Conservation (phyloP, 1,140 invertebrate species). For the Caenorhabditis brenneri region DNA sequence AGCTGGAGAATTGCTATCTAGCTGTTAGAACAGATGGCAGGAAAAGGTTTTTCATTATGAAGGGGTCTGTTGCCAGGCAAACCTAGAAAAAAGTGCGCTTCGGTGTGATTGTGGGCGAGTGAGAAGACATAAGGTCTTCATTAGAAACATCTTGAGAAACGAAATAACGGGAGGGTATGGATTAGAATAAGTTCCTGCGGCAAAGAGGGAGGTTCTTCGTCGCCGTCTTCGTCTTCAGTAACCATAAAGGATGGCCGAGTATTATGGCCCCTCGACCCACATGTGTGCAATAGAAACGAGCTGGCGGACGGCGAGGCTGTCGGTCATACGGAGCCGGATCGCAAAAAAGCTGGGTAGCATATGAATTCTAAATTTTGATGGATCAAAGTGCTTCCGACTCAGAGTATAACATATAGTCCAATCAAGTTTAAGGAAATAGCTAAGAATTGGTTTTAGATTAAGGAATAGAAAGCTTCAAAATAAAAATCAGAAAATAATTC, state of each 20-base stretch:
- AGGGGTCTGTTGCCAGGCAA: neutral
- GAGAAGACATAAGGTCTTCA: slow-evolving; percentile 31
- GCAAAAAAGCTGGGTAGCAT: neutral
- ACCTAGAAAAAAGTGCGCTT: neutral
- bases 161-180: neutral
- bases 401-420: no score
- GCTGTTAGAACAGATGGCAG: neutral
- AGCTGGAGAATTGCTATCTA: neutral
- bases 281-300: slow-evolving; percentile 35
- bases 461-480: no score
- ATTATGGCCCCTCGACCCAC: slow-evolving; percentile 30
- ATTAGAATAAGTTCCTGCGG: slow-evolving; percentile 27
- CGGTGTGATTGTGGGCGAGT: slow-evolving; percentile 8
- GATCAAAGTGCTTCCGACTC: no score
- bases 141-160: slow-evolving; percentile 37
- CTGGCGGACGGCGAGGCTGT: neutral
- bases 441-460: neutral
- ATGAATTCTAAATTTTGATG: no score
- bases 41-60: neutral
- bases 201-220: neutral
- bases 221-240: neutral
- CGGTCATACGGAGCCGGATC: neutral
- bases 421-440: no score
- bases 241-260: slow-evolving; percentile 20
- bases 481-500: no score